Base-by-base conservation (phyloP, 2,888 invertebrate species). In the Eupsilia transversa region DNA sequence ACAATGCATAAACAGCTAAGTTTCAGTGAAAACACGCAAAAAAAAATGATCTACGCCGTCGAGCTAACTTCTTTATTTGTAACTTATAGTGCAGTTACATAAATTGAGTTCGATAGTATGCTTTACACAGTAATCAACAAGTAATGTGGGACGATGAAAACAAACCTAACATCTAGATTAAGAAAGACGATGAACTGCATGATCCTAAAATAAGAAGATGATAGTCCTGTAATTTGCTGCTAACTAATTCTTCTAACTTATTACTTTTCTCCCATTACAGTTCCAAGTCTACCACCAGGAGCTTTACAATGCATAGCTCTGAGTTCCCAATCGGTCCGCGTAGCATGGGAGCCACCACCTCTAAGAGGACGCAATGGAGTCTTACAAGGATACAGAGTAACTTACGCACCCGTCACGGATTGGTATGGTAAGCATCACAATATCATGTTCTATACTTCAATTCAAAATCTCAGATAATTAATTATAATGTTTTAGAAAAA, bases 221-320 rank as follows among this genome's bases (percentile, higher is more conserved):
- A 46, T 2, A 46, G 23, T n/a, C 35, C n/a, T 38, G 20, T 20
- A 5, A 27, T 30, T 43, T 3, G 3, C 23, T 30, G 30, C 2
- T 14, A 30, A 9, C 23, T 64, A 17, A 46, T 64, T 64, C 17
- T 33, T 65, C 23, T 30, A 33, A 33, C 14, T 64, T 17, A 9
- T 46, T 17, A 10, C 23, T 17, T 49, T 49, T 35, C 54, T 27
- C 0, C 1, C 38, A 30, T 91, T 92, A 3, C 94, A 98, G 98
- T 98, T 27, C 99, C 99, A 72, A 98, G 98, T 90, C 97, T 98
- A 69, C 98, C 98, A 33, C 98, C 98, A 6, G 98, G 98, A 89
- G 97, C 98, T 88, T 97, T 98, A 35, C 97, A 98, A 84, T 98
- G 98, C 93, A 97, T 98, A 73, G 98, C 98, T 35, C 94, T 98